These are phyloP conservation scores for Crossocerus cetratus DNA, from an alignment of 2,888 invertebrate species.

Conservation along the genomic window DNA sequence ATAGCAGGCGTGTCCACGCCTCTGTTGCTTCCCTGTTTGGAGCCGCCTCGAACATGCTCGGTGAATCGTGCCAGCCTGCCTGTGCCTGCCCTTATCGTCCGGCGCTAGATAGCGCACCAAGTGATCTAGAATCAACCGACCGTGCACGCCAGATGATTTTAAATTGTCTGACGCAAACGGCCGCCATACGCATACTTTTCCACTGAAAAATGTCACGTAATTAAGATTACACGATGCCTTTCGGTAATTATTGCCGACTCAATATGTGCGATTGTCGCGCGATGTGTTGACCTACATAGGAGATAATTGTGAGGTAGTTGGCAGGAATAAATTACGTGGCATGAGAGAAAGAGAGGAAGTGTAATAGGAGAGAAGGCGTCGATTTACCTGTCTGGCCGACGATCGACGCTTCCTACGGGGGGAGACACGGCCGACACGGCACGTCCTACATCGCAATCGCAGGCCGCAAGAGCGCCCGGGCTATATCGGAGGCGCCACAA, in stretches of 20 bases:
- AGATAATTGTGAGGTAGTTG: too few relatives aligned
- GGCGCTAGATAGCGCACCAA: conserved; percentile 15
- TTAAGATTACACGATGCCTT: too few relatives aligned
- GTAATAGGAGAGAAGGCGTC: conserved; percentile 21
- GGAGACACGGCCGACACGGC: conserved; percentile 15
- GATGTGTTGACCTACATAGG: too few relatives aligned
- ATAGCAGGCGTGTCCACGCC: conserved; percentile 59
- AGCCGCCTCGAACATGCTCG: conserved; percentile 30
- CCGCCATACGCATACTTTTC: too few relatives aligned
- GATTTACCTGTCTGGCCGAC: conserved; percentile 46
- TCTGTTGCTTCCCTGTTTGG: conserved; percentile 63
- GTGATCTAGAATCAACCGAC: background rate
- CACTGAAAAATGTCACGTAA: too few relatives aligned
- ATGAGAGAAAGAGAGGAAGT: conserved; percentile 17
- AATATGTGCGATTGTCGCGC: too few relatives aligned
- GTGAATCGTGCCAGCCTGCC: conserved; percentile 15
- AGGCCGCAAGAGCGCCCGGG: conserved; percentile 14
- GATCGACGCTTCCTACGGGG: conserved; percentile 38
- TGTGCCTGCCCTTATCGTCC: conserved; percentile 15
- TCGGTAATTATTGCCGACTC: too few relatives aligned
- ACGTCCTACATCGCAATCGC: conserved; percentile 21
- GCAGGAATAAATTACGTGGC: conserved; percentile 27
- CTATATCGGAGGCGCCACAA: conserved; percentile 57
- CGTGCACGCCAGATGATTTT: background rate
- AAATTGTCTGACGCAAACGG: background rate